phyloP scores from a whole-genome alignment of 2,888 invertebrate species.

The Leptarthrus brevirostris region DNA sequence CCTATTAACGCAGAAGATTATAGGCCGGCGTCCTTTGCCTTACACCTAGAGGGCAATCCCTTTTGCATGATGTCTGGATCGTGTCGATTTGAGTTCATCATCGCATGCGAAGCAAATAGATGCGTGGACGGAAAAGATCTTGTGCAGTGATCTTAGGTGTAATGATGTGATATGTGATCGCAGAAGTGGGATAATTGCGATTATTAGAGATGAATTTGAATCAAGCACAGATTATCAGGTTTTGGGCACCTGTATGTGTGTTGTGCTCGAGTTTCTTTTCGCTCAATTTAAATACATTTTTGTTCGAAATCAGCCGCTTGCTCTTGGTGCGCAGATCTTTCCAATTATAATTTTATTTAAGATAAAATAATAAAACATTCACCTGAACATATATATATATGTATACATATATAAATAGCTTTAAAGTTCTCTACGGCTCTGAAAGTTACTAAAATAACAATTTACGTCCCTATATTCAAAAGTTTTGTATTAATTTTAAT shows the following conservation, averaged over 20 bases:
- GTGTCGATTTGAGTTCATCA: conserved; percentile 21
- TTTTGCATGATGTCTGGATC: conserved; percentile 45
- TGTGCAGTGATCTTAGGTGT: conserved; percentile 17
- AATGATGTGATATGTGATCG: conserved; percentile 38
- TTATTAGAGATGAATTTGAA: conserved; percentile 20
- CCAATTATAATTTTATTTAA: no score
- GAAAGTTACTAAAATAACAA: no score
- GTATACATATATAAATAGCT: no score
- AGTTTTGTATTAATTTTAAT: no score
- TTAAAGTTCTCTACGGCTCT: no score
- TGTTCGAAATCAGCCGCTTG: no score
- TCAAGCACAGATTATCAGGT: conserved; percentile 5
- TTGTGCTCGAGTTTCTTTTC: no score
- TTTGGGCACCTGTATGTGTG: background rate
- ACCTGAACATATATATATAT: no score
- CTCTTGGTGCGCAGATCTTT: no score
- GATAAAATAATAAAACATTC: no score
- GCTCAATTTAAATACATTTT: no score
- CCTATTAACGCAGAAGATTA: conserved; percentile 65
- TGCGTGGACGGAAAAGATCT: conserved; percentile 23
- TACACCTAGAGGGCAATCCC: conserved; percentile 66
- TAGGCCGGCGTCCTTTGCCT: conserved; percentile 68
- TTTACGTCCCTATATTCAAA: no score
- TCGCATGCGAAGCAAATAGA: conserved; percentile 31
- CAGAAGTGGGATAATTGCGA: conserved; percentile 35